Conservation (phyloP, 2,113 vertebrate species). For the Sapajus apella region DNA sequence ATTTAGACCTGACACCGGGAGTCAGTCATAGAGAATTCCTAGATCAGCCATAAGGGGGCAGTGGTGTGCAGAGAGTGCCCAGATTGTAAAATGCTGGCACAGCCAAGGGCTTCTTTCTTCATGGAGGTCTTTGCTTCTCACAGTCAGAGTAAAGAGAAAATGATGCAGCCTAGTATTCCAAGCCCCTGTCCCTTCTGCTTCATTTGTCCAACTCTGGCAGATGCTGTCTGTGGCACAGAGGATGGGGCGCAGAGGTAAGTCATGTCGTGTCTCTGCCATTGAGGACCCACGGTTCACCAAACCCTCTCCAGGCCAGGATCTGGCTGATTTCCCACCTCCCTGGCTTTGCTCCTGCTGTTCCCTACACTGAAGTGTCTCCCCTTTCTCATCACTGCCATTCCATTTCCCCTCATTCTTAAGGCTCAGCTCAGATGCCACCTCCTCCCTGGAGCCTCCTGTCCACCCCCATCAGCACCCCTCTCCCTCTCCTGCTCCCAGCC, state of each 20-base stretch:
- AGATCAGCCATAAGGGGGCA: constrained; percentile 43
- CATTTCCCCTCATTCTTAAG: neutral
- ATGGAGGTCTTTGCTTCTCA: neutral
- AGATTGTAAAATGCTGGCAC: rapidly evolving
- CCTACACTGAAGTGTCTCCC: neutral
- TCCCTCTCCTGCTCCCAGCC: neutral
- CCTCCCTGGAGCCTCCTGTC: neutral
- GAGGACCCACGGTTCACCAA: neutral
- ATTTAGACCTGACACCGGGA: neutral
- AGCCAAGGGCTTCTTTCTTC: neutral
- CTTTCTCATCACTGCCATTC: neutral
- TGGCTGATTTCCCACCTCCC: neutral
- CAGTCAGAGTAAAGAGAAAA: neutral
- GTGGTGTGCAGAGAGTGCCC: neutral
- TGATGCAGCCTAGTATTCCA: neutral
- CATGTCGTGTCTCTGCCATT: neutral
- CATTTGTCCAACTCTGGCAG: neutral
- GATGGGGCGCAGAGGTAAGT: neutral
- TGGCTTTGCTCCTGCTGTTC: neutral
- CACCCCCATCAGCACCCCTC: neutral
- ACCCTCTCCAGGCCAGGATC: neutral
- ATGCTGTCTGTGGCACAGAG: neutral
- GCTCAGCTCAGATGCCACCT: neutral
- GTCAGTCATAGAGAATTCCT: neutral
- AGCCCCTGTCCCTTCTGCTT: neutral